These are phyloP conservation scores for Taenioides sp. DNA, from an alignment of 2,797 vertebrate species.

Conservation along the genomic window DNA sequence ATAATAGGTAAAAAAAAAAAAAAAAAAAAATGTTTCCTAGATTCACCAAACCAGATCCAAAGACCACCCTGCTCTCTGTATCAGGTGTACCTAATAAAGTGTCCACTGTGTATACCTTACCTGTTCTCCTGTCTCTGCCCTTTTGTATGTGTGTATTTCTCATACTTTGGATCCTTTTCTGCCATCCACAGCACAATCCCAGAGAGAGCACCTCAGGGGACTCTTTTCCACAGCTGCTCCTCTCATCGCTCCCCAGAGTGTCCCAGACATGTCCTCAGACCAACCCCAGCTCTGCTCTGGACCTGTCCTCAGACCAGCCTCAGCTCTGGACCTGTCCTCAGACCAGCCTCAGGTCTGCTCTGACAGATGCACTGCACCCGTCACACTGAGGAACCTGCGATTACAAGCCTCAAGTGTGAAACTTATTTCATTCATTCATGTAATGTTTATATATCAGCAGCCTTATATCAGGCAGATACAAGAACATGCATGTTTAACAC, in stretches of 20 bases:
- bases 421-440: not conserved
- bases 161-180: conserved; percentile 47
- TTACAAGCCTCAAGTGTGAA: not conserved
- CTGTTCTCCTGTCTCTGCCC: conserved; percentile 17
- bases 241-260: conserved; percentile 53
- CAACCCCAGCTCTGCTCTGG: not conserved
- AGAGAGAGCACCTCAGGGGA: conserved; percentile 51
- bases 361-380: conserved; percentile 21
- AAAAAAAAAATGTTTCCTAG: too few relatives aligned
- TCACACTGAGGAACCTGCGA: conserved; percentile 5
- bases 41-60: not conserved
- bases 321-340: not conserved
- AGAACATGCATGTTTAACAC: too few relatives aligned
- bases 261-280: conserved; percentile 41
- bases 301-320: conserved; percentile 1
- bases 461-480: too few relatives aligned
- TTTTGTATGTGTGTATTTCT: conserved; percentile 11
- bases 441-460: too few relatives aligned
- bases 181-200: conserved; percentile 59
- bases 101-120: conserved; percentile 23
- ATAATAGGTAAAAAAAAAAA: too few relatives aligned
- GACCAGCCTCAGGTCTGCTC: conserved; percentile 10
- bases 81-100: not conserved
- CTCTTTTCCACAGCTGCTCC: conserved; percentile 49
- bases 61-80: not conserved